Base-by-base conservation (phyloP, 2,888 invertebrate genomes). In the Aromia moschata region DNA sequence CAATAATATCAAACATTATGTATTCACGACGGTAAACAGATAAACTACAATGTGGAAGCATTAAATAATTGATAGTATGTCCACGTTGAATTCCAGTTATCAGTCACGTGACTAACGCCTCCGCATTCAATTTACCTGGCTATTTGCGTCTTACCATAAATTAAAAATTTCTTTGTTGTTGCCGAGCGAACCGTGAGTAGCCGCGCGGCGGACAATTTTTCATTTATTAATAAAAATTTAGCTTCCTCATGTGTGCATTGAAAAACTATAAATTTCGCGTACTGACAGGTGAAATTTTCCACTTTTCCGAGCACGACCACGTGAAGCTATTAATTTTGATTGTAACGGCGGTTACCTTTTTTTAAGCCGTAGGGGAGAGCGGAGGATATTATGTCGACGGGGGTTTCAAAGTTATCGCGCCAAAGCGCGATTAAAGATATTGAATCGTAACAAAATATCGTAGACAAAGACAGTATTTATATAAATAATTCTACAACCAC, bases 271-370 rank as follows among this genome's bases (percentile, higher is more conserved):
- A 59, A 59, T 59, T 45, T 49, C 14, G 15, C 18, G 25, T 44
- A 55, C 40, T 43, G 59, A 59, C 59, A 55, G 51, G 49, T 59
- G 25, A 44, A 59, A 49, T 59, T 55, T 51, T 55, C 59, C 52
- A 46, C 41, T 46, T 46, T 53, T 33, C 47, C 41, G 55, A 36
- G 37, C 59, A 25, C 43, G n/a, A 14, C 49, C 59, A 31, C 43
- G 58, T 54, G 47, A 53, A 31, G 58, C 58, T 58, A 58, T 59
- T 59, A 59, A 59, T 59, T 59, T 49, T 49, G 49, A 59, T 59
- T 55, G 53, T 59, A 44, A 38, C 38, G 38, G 18, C 36, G 33
- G 43, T 25, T 40, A 20, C 10, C 30, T 55, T 59, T 59, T 49
- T 41, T 37, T 25, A n/a, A 25, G 49, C 15, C n/a, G 38, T 41